A percentile compares a stretch with the other conserved stretches of the same genome.
Conservation (phyloP, 1,140 invertebrate genomes). For the Procambarus virginalis region DNA sequence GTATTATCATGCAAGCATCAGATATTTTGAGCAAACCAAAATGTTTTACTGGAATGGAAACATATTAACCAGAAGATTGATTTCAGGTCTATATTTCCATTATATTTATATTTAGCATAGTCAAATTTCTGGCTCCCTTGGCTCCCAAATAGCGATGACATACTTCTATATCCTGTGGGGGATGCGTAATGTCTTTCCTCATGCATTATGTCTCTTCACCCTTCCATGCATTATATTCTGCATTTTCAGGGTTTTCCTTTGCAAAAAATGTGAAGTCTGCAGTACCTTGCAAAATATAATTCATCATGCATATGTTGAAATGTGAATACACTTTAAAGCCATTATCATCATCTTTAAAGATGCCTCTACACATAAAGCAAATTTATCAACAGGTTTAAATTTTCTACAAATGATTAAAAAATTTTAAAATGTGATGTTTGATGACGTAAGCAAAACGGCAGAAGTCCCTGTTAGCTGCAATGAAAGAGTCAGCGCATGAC, state of each 20-base stretch:
- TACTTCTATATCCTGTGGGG: neutral
- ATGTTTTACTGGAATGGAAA: neutral
- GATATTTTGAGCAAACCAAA: neutral
- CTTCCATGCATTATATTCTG: conserved; percentile 17
- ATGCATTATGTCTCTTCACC: neutral
- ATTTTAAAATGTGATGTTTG: neutral
- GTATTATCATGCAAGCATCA: neutral
- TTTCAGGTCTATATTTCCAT: neutral
- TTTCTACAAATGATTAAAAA: neutral
- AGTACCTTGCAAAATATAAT: conserved; percentile 19
- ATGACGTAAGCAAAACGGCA: conserved; percentile 22
- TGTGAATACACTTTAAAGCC: neutral
- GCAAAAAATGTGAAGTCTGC: conserved; percentile 2
- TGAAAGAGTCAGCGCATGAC: neutral
- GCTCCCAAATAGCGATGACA: neutral
- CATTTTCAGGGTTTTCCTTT: neutral
- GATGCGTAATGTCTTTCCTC: neutral
- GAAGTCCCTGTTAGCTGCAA: conserved; percentile 27
- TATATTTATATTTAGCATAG: neutral
- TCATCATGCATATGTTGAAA: conserved; percentile 17
- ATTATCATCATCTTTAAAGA: neutral
- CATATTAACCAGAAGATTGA: neutral
- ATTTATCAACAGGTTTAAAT: neutral
- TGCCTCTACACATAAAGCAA: conserved; percentile 17
- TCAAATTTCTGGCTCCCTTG: neutral